These are phyloP conservation scores for Lampris megalopsis DNA, from an alignment of 2,113 vertebrate species.

Conservation along the genomic window DNA sequence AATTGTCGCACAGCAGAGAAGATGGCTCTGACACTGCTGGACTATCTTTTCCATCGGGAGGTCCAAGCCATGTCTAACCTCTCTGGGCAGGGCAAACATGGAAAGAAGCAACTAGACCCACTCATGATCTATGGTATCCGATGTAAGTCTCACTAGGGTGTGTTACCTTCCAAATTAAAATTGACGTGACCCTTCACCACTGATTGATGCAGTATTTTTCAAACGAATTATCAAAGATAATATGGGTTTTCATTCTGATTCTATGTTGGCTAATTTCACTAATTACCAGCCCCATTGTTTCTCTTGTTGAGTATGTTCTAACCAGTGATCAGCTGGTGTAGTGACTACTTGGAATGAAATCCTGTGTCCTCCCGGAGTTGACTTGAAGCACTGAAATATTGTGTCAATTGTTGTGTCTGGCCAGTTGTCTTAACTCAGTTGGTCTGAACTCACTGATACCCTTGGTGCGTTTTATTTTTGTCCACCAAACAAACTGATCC, in stretches of 20 bases:
- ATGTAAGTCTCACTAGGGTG: conserved; percentile 85
- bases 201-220: neutral
- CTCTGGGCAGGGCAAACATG: conserved; percentile 96
- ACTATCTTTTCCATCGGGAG: conserved; percentile 97
- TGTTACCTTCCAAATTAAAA: neutral
- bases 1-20: conserved; percentile 98
- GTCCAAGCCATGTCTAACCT: conserved; percentile 98
- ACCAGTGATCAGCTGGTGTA: too few relatives aligned
- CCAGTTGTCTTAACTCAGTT: too few relatives aligned
- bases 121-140: conserved; percentile 99
- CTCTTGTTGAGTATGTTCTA: too few relatives aligned
- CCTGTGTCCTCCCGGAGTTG: too few relatives aligned
- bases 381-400: too few relatives aligned
- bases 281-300: too few relatives aligned
- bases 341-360: too few relatives aligned
- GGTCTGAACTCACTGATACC: conserved; percentile 56
- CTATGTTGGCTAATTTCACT: too few relatives aligned
- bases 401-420: too few relatives aligned
- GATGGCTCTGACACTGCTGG: conserved; percentile 95
- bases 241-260: too few relatives aligned
- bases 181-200: neutral
- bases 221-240: too few relatives aligned
- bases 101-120: conserved; percentile 98
- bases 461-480: conserved; percentile 42
- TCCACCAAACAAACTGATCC: conserved; percentile 46